Evolutionary conservation across 2,113 vertebrate species (phyloP).

Genomic region (Hoplias malabaricus): DNA sequence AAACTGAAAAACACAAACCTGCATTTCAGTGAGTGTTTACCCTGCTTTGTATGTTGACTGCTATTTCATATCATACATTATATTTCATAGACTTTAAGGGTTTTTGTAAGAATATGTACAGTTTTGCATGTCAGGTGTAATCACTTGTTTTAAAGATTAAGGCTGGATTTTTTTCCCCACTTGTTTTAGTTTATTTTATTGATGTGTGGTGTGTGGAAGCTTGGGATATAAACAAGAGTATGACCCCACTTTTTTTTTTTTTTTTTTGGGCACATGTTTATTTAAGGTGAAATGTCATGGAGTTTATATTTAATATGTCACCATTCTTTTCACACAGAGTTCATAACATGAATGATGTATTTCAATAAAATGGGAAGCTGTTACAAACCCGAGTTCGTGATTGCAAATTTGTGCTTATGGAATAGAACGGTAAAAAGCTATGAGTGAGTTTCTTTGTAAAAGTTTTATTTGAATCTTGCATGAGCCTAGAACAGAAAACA

Average conservation of each 20-base stretch:
- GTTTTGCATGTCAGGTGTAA: conserved; percentile 99
- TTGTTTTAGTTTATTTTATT: conserved; percentile 75
- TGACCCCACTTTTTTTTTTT: conserved; percentile 83
- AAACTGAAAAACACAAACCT: conserved; percentile 67
- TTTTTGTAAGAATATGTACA: conserved; percentile 98
- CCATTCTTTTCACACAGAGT: conserved; percentile 81
- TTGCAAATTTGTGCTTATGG: neutral
- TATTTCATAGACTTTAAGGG: conserved; percentile 54
- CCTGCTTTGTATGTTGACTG: conserved; percentile 86
- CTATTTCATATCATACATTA: conserved; percentile 82
- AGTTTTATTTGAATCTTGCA: conserved; percentile 34
- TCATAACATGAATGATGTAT: conserved; percentile 93
- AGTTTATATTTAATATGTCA: conserved; percentile 80
- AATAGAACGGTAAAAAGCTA: neutral
- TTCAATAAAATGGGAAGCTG: conserved; percentile 98
- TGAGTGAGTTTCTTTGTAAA: conserved; percentile 1
- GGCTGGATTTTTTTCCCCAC: conserved; percentile 51
- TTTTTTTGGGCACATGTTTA: conserved; percentile 90
- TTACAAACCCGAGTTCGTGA: conserved; percentile 70
- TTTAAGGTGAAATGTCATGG: conserved; percentile 90
- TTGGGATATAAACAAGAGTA: conserved; percentile 86
- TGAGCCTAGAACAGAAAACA: conserved; percentile 15
- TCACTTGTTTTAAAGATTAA: conserved; percentile 78
- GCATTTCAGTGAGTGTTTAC: conserved; percentile 80
- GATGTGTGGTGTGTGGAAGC: conserved; percentile 76